phyloP scores from a whole-genome alignment of 2,888 invertebrate species.

The Melolontha melolontha region DNA sequence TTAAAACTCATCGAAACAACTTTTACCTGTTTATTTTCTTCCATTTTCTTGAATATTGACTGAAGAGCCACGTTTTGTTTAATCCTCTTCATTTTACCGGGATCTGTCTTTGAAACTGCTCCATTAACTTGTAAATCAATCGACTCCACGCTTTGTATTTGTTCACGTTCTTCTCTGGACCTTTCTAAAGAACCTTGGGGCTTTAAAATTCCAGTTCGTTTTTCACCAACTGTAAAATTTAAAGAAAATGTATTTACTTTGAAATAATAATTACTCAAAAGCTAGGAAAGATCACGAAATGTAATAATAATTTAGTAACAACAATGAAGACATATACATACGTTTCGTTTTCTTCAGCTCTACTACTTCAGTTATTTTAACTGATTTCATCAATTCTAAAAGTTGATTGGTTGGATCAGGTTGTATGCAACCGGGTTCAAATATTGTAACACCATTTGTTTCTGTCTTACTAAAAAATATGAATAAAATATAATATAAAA shows the following conservation, averaged over 20 bases:
- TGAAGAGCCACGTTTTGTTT: slow-evolving; percentile 86
- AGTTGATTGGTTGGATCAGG: slow-evolving; percentile 67
- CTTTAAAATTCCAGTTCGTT: slow-evolving; percentile 73
- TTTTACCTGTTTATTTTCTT: slow-evolving; percentile 76
- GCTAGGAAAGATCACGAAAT: neutral
- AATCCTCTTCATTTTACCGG: slow-evolving; percentile 64
- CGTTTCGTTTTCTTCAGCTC: slow-evolving; percentile 52
- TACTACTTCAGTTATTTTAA: slow-evolving; percentile 61
- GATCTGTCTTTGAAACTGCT: slow-evolving; percentile 43
- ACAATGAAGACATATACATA: slow-evolving; percentile 41
- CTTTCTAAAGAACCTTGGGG: slow-evolving; percentile 79
- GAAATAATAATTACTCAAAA: neutral
- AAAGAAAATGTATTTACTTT: neutral
- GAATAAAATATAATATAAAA: too few species aligned
- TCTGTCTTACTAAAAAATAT: slow-evolving; percentile 29
- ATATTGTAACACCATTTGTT: slow-evolving; percentile 57
- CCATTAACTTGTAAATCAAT: slow-evolving; percentile 45
- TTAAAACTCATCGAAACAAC: neutral
- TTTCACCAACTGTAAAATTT: slow-evolving; percentile 51
- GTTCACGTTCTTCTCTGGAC: slow-evolving; percentile 72
- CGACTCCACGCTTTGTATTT: slow-evolving; percentile 47
- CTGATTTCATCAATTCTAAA: slow-evolving; percentile 69
- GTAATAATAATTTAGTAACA: too few species aligned
- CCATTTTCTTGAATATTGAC: slow-evolving; percentile 78
- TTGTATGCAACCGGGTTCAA: slow-evolving; percentile 64